Conservation (phyloP, 2,888 invertebrate genomes). For the Tetramorium bicarinatum region DNA sequence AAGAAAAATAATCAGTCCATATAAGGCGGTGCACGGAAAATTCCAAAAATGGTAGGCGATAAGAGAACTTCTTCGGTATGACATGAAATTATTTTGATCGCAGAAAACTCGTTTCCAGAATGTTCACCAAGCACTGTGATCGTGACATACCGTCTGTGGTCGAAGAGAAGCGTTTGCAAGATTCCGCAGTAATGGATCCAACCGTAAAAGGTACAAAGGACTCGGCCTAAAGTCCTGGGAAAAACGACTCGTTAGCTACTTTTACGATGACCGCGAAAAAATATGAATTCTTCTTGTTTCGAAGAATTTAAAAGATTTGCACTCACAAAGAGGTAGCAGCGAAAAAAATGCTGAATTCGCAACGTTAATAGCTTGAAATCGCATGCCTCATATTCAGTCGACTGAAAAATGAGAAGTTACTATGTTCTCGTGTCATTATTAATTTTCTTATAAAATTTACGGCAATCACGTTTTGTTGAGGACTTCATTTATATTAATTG, state of each 20-base stretch:
- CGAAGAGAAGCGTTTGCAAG: constrained; percentile 62
- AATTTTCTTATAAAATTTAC: constrained; percentile 1
- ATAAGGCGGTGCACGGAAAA: not conserved
- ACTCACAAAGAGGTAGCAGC: not conserved
- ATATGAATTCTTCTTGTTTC: constrained; percentile 49
- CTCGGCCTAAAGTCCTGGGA: constrained; percentile 66
- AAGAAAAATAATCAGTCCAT: not conserved
- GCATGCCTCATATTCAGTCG: not conserved
- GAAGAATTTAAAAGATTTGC: constrained; percentile 20
- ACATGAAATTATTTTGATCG: constrained; percentile 56
- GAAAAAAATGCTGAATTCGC: constrained; percentile 8
- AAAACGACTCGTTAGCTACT: constrained; percentile 54
- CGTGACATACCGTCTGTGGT: constrained; percentile 60
- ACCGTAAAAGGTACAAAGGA: constrained; percentile 65
- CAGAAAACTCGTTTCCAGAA: constrained; percentile 45
- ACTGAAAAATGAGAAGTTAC: not conserved
- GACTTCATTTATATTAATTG: not conserved
- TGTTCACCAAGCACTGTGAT: constrained; percentile 51
- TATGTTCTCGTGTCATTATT: not conserved
- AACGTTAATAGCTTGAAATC: not conserved
- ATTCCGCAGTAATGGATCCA: constrained; percentile 71
- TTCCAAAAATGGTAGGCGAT: not conserved
- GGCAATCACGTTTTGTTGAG: not conserved
- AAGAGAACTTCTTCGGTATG: not conserved
- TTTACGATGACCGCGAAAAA: constrained; percentile 65